These are phyloP conservation scores for Crossaster papposus DNA, from an alignment of 53 echinoderm and acorn worm genomes.

Conservation along the genomic window DNA sequence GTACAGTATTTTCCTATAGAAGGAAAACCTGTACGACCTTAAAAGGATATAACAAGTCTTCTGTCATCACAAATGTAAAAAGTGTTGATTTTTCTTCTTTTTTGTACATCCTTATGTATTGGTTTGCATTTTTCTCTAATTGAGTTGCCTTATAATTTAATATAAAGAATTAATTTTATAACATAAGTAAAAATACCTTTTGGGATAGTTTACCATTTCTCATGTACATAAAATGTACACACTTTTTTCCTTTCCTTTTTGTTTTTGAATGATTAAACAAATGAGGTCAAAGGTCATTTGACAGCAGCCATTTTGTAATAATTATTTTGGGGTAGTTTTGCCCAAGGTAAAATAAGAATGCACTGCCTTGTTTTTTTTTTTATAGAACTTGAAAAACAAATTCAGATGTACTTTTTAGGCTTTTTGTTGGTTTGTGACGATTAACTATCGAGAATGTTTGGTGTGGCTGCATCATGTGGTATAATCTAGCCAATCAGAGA, in stretches of 20 bases:
- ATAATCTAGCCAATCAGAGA: not conserved
- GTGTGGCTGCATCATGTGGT: not conserved
- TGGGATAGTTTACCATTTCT: not conserved
- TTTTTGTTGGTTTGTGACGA: not conserved
- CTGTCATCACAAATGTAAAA: not conserved
- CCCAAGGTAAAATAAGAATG: not conserved
- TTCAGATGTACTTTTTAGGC: not conserved
- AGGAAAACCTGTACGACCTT: not conserved
- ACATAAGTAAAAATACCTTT: not conserved
- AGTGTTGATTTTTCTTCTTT: not conserved
- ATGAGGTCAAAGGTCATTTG: not conserved
- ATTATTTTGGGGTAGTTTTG: too few relatives aligned
- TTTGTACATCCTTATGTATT: not conserved
- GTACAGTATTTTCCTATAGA: not conserved
- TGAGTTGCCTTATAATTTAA: conserved; percentile 24
- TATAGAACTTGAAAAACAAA: not conserved
- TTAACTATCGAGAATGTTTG: not conserved
- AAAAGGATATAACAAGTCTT: not conserved
- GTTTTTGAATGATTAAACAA: too few relatives aligned
- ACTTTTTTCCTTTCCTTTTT: not conserved
- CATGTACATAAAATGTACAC: not conserved
- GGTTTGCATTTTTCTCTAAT: conserved; percentile 17
- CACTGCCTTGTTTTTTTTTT: not conserved
- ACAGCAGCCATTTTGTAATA: not conserved
- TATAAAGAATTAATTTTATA: not conserved